These are phyloP conservation scores for Caenorhabditis uteleia DNA, from an alignment of 2,888 invertebrate species.

Conservation along the genomic window DNA sequence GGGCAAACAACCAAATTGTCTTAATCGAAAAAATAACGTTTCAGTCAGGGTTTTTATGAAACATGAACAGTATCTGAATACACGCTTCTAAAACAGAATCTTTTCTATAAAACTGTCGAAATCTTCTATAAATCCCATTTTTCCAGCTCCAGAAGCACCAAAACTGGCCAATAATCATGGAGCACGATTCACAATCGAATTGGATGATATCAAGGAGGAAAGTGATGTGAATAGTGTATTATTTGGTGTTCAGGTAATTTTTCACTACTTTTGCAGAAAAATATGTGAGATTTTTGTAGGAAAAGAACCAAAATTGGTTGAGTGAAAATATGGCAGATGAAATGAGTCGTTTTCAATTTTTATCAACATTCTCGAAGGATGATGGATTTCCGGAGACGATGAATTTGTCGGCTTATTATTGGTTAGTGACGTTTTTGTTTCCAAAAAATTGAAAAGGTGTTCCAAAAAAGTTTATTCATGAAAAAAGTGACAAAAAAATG, in stretches of 20 bases:
- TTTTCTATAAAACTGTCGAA: no score
- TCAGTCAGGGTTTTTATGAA: no score
- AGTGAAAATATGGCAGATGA: constrained; percentile 8
- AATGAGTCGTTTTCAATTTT: constrained; percentile 1
- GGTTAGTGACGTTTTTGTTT: no score
- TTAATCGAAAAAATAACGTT: no score
- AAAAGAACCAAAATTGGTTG: constrained; percentile 29
- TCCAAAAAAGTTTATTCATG: no score
- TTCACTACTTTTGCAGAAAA: not conserved
- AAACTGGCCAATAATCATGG: constrained; percentile 12
- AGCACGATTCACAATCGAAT: constrained; percentile 39
- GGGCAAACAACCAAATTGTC: no score
- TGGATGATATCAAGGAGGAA: constrained; percentile 34
- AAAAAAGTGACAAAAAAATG: not conserved
- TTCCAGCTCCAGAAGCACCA: not conserved
- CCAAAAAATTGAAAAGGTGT: no score
- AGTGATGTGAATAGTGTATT: constrained; percentile 7
- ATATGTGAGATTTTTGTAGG: constrained; percentile 13
- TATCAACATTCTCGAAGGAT: constrained; percentile 43
- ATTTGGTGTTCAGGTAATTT: constrained; percentile 8
- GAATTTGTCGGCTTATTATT: constrained; percentile 51
- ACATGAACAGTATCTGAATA: no score
- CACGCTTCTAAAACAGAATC: no score
- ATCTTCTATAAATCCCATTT: not conserved
- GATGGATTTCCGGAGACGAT: constrained; percentile 63